Evolutionary conservation across 2,888 invertebrate species (phyloP).

Genomic region (Therioaphis trifolii): DNA sequence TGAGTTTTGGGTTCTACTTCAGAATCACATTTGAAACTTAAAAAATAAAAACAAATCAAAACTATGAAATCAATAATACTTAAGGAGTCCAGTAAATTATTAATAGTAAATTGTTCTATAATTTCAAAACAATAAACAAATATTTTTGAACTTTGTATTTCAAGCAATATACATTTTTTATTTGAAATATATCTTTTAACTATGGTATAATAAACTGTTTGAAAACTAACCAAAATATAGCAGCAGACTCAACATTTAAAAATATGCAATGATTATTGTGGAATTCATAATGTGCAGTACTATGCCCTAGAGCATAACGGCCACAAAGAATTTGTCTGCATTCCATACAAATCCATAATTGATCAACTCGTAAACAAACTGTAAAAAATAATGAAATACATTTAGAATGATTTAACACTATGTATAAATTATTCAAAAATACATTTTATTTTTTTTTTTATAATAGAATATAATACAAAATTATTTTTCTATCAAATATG

Average conservation of each 20-base stretch:
- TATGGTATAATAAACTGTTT: not conserved
- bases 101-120: not conserved
- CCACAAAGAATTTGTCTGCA: slow-evolving; percentile 83
- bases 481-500: too few species aligned
- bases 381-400: slow-evolving; percentile 11
- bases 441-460: too few species aligned
- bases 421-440: too few species aligned
- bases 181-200: slow-evolving; percentile 31
- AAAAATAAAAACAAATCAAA: slow-evolving; percentile 39
- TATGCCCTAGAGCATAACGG: slow-evolving; percentile 81
- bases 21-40: slow-evolving; percentile 63
- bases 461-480: too few species aligned
- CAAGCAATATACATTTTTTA: slow-evolving; percentile 16
- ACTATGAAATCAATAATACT: not conserved
- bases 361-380: slow-evolving; percentile 48
- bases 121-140: not conserved
- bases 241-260: slow-evolving; percentile 80
- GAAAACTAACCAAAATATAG: slow-evolving; percentile 79
- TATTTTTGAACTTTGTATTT: not conserved
- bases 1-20: slow-evolving; percentile 59
- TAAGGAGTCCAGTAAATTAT: not conserved
- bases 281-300: slow-evolving; percentile 77
- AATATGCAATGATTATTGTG: slow-evolving; percentile 77
- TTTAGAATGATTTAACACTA: too few species aligned
- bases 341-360: slow-evolving; percentile 80